Base-by-base conservation (phyloP, 2,113 vertebrate genomes). In the Lophura nycthemera region DNA sequence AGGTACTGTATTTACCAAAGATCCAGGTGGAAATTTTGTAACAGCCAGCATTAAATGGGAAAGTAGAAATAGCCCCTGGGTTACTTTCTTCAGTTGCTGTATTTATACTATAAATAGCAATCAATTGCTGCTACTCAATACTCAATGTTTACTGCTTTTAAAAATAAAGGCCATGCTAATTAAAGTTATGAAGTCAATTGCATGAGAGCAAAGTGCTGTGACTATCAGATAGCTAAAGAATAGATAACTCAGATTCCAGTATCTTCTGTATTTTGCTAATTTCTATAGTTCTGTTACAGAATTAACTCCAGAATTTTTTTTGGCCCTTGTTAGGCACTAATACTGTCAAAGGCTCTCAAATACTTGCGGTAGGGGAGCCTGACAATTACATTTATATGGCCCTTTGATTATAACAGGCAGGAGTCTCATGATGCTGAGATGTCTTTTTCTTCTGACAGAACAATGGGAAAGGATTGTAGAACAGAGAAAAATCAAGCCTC, bases 291-390 rank as follows among this genome's bases (percentile, higher is more conserved):
- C 15, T 64, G 19, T 45, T 66, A 32, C 70, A 64, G 38, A 75
- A 81, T 52, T 47, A 22, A n/a, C 52, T 93, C 34, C 57, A 56
- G 40, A 83, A 84, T 82, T 54, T 14, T 71, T 92, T 92, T 94
- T 75, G 40, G 43, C 63, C 63, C 38, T 3, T 7, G 2, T 81
- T 43, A 72, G 7, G 43, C 54, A n/a, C 50, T 90, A 59, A n/a
- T 36, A 81, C 47, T 38, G 50, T 36, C 20, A 71, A 83, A 92
- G 20, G 22, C 65, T 8, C 34, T 78, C 71, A 30, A 48, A 63
- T 69, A 1, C 36, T 87, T 82, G 54, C 30, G n/a, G 13, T 42
- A 43, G 43, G 24, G 24, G n/a, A 17, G 48, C 30, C 70, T 84
- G 63, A 65, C 81, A 90, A 6, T 64, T 75, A 14, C n/a, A 61